Conservation (phyloP, 1,140 invertebrate species). For the Drosophila dunni region DNA sequence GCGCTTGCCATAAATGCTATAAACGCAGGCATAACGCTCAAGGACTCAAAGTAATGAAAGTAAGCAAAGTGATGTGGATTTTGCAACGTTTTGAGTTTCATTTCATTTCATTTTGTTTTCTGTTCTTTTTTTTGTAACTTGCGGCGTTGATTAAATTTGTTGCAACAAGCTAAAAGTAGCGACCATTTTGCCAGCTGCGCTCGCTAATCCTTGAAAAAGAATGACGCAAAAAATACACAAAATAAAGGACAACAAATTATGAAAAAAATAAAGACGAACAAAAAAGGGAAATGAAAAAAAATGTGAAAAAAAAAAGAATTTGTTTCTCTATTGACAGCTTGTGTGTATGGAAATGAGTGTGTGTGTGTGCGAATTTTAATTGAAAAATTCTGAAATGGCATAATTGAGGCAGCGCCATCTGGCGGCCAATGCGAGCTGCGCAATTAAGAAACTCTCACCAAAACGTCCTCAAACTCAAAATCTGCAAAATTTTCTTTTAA, state of each 20-base stretch:
- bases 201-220: conserved; percentile 32
- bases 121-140: background rate
- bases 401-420: conserved; percentile 62
- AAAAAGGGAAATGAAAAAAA: background rate
- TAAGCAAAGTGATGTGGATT: background rate
- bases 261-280: background rate
- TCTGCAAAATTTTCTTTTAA: conserved; percentile 42
- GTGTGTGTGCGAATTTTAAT: conserved; percentile 50
- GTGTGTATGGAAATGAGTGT: background rate
- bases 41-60: conserved; percentile 13
- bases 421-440: conserved; percentile 49
- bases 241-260: background rate
- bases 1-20: conserved; percentile 49
- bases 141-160: conserved; percentile 26
- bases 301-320: background rate
- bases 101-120: background rate
- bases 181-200: conserved; percentile 8
- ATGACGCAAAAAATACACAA: background rate
- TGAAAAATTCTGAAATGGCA: conserved; percentile 78
- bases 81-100: conserved; percentile 6
- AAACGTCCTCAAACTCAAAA: conserved; percentile 16
- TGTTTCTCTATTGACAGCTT: conserved; percentile 13
- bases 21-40: background rate
- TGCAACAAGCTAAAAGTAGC: conserved; percentile 19
- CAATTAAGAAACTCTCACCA: conserved; percentile 62